Evolutionary conservation across 92 coral and sea anemone genomes (phyloP), one percentile per base, ranked within the genome.

Genomic region (Hydrozoanthus gracilis): DNA sequence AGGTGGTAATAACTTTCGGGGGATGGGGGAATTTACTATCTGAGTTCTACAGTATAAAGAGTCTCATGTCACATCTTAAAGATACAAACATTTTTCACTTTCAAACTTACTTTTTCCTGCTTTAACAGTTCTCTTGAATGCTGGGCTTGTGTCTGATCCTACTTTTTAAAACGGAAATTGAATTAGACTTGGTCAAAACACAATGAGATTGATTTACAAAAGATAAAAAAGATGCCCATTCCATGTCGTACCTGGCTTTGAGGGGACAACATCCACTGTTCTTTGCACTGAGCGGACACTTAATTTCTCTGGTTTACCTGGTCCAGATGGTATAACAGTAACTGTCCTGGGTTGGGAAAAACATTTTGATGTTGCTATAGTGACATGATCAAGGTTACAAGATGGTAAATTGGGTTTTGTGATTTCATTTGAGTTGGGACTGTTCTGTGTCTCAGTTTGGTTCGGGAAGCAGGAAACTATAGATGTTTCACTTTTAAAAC

Each of bases 311-410:
- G 64, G 60, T 67, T 15, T 49, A 39, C 73, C 60, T 10, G 49
- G 49, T 45, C 85, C 85, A 64, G 73, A 51, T 39, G 51, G 69
- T 65, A 80, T 62, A 64, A 80, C 11, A 47, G 64, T 65, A 39
- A 80, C 73, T 9, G 51, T 56, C 85, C 85, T 80, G 27, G 85
- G 85, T 80, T 80, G 74, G 44, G 85, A 80, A 65, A 80, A 79
- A 66, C 60, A 79, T 62, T 52, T 46, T 18, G 85, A 70, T 66
- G 85, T 18, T 47, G 85, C 52, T 27, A 27, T 27, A 27, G 16
- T 47, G 62, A 48, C 27, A 68, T 49, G n/a, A 18, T 18, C 61
- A 9, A 3, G 48, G 15, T 80, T 17, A 18, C 44, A 5, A 9
- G 50, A 49, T 11, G 66, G 50, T 46, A 62, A 68, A 11, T 80